A percentile compares a stretch with the other conserved stretches of the same genome.
These are phyloP conservation scores for Myotis lucifugus DNA, from an alignment of 2,113 vertebrate genomes.

Conservation along the genomic window DNA sequence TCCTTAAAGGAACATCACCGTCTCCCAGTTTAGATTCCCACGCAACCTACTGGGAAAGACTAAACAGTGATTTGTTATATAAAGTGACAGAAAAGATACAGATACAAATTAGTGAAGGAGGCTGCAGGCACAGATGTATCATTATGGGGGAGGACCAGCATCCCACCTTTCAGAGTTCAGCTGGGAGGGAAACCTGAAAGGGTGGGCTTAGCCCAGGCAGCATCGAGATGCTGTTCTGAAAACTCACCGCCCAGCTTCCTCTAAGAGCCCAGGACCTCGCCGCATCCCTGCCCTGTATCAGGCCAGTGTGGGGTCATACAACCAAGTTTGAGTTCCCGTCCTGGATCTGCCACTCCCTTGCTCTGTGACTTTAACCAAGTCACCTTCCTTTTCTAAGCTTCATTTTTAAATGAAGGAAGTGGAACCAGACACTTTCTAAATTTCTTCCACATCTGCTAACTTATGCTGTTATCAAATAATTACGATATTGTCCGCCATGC, in stretches of 20 bases:
- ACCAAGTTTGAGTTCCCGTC: neutral
- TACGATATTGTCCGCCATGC: neutral
- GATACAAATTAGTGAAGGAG: constrained; percentile 72
- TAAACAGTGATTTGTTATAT: constrained; percentile 74
- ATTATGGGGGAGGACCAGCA: constrained; percentile 49
- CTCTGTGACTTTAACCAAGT: neutral
- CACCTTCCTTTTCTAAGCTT: neutral
- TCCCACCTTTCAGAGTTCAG: constrained; percentile 34
- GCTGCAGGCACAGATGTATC: constrained; percentile 17
- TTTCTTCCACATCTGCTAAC: neutral
- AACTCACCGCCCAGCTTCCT: neutral
- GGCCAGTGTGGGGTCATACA: too few relatives aligned
- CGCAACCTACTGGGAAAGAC: constrained; percentile 33
- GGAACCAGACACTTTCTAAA: neutral
- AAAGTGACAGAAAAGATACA: constrained; percentile 69
- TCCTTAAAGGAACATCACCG: constrained; percentile 41
- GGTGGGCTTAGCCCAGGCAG: neutral
- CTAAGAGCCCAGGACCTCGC: neutral
- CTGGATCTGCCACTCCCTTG: neutral
- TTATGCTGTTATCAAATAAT: neutral
- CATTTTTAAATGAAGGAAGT: neutral
- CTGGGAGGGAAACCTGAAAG: neutral
- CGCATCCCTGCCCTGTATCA: neutral
- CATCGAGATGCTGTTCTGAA: neutral
- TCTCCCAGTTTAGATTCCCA: constrained; percentile 43